A percentile compares a stretch with the other conserved stretches of the same genome.
These are phyloP conservation scores for Paramacrobiotus metropolitanus DNA, from an alignment of 1,140 invertebrate genomes.

Conservation along the genomic window DNA sequence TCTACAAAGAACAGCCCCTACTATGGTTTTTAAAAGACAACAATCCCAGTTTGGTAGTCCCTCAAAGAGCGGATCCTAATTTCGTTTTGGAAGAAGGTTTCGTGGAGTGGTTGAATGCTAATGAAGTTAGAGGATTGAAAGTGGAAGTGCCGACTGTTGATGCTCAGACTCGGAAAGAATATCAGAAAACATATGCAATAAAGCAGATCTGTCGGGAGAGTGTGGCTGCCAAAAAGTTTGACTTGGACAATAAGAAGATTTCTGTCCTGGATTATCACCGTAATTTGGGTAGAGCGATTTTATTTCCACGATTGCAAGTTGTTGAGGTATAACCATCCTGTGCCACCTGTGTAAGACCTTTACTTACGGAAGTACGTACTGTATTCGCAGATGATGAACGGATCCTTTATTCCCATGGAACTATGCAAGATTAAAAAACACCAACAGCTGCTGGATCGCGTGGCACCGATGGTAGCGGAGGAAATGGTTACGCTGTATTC, in stretches of 20 bases:
- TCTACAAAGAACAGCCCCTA: background rate
- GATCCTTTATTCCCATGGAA: background rate
- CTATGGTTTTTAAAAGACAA: background rate
- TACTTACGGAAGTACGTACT: no score
- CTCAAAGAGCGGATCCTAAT: background rate
- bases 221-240: no score
- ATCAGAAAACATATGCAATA: background rate
- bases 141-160: background rate
- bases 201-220: no score
- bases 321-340: no score
- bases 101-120: background rate
- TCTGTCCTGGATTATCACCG: no score
- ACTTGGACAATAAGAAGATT: no score
- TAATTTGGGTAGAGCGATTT: no score
- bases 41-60: background rate
- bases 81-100: background rate
- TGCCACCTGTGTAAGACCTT: no score
- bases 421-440: background rate
- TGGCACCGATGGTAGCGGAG: background rate
- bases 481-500: background rate
- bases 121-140: background rate
- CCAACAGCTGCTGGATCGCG: background rate
- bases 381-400: background rate
- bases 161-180: background rate
- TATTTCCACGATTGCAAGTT: no score